Base-by-base conservation (phyloP, 2,113 vertebrate species). In the Caloenas nicobarica region DNA sequence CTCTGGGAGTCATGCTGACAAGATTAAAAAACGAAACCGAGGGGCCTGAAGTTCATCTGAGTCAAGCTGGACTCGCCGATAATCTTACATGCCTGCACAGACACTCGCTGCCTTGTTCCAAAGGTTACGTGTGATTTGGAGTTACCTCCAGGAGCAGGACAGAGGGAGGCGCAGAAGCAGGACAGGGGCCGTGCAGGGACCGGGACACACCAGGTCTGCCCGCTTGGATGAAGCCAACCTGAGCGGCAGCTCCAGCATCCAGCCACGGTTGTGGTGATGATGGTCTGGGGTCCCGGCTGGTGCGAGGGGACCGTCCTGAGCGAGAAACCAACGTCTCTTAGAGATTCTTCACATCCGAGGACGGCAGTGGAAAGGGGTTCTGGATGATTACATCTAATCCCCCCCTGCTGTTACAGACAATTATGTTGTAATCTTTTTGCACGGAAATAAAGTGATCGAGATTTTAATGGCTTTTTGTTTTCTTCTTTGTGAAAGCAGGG, bases 41-140 rank as follows among this genome's bases (percentile, higher is more conserved):
- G 58, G 69, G 71, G 29, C 40, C 9, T 5, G 21, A 17, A 51
- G 70, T 50, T 88, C 74, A 82, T 5, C 85, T 7, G 81, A 76
- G 81, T 26, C 54, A 3, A 57, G 77, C 31, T 10, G 62, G 64
- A 16, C 81, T 57, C 65, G 6, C 56, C 0, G 0, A 1, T 23
- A 42, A 19, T 2, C 0, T 0, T 4, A 2, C 1, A 1, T 11
- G 13, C 5, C 38, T 5, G 53, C 8, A 2, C 44, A 29, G 69
- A 21, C 3, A 33, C 89, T 15, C 2, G 17, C 36, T 9, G 53
- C 73, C 81, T 2, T 0, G 68, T 14, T 92, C 85, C 95, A 82
- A 82, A 95, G 96, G 89, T 28, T 15, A 2, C 0, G 9, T 13
- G 40, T 29, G 87, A 85, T 53, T 0, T 79, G 89, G 87, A 84